These are phyloP conservation scores for Galemys pyrenaicus DNA, from an alignment of 2,113 vertebrate species.

Conservation along the genomic window DNA sequence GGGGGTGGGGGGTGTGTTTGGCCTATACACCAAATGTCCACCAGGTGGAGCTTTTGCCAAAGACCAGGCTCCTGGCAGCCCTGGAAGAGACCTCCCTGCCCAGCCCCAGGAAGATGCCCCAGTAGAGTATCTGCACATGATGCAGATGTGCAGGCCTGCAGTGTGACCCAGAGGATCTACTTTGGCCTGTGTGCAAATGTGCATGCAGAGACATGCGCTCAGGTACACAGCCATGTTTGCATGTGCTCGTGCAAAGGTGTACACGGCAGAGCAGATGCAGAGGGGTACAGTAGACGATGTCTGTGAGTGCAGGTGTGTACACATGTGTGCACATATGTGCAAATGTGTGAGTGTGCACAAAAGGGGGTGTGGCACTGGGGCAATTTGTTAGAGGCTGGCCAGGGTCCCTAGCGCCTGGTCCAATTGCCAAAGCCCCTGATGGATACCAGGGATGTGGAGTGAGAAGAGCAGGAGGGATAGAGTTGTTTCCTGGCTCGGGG, in stretches of 20 bases:
- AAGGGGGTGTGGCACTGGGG: background rate
- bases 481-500: background rate
- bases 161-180: background rate
- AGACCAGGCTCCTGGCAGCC: background rate
- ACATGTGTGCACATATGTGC: background rate
- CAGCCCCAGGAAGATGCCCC: background rate
- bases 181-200: background rate
- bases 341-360: background rate
- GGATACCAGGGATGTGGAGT: background rate
- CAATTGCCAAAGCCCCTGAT: background rate
- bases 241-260: background rate
- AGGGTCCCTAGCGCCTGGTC: background rate
- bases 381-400: background rate
- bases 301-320: background rate
- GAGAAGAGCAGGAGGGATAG: background rate
- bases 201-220: background rate
- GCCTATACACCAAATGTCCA: slow-evolving; percentile 47
- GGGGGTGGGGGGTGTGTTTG: background rate
- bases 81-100: background rate
- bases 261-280: background rate
- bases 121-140: accelerated
- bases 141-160: background rate
- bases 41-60: slow-evolving; percentile 75
- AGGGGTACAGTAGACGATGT: background rate
- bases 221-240: no score